Conservation (phyloP, 2,888 invertebrate genomes). For the Hipparchia semele region DNA sequence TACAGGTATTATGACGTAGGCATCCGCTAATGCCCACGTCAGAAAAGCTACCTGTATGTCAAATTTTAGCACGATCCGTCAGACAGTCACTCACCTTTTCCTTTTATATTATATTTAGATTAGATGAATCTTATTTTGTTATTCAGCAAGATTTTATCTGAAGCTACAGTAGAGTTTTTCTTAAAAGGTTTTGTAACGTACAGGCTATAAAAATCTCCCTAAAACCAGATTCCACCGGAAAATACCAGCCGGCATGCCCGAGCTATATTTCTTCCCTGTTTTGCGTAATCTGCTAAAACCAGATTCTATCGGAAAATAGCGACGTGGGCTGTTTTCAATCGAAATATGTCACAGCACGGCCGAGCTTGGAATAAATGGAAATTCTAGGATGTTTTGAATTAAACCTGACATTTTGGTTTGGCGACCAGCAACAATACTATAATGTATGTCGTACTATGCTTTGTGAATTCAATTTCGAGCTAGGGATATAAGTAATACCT, state of each 20-base stretch:
- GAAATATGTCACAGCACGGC: slow-evolving; percentile 10
- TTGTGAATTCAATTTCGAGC: background rate
- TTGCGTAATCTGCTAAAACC: slow-evolving; percentile 14
- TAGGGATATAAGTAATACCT: no score
- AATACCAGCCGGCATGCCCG: slow-evolving; percentile 1
- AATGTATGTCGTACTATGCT: background rate
- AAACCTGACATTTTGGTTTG: slow-evolving; percentile 7
- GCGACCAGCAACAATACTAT: background rate
- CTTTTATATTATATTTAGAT: no score
- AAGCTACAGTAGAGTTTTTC: no score
- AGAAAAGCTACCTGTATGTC: no score
- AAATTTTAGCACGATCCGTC: no score
- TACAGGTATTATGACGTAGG: no score
- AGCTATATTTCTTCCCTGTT: slow-evolving; percentile 11
- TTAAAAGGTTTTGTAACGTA: background rate
- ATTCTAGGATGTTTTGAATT: slow-evolving; percentile 4
- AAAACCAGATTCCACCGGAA: background rate
- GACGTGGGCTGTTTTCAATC: slow-evolving; percentile 11
- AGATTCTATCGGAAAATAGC: slow-evolving; percentile 9
- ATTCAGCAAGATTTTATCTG: no score
- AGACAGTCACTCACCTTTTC: no score
- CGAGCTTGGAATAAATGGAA: slow-evolving; percentile 11
- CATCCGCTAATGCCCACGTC: no score
- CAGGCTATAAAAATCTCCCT: background rate
- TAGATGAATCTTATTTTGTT: no score